phyloP scores from a whole-genome alignment of 2,113 vertebrate species.

The Laterallus jamaicensis region DNA sequence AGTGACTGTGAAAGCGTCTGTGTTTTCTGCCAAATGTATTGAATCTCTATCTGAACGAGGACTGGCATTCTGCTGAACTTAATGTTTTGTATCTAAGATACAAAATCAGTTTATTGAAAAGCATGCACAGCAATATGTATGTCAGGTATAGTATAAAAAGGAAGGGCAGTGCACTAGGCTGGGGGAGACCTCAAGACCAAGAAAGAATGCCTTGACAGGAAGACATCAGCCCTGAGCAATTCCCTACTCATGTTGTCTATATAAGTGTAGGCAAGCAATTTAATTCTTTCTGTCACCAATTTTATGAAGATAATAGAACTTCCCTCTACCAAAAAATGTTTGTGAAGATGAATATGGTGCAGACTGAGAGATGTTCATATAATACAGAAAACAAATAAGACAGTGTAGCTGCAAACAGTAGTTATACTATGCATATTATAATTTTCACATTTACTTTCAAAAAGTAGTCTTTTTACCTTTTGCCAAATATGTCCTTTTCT shows the following conservation, averaged over 20 bases:
- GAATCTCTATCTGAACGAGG: background rate
- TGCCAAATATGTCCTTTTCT: background rate
- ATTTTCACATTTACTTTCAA: background rate
- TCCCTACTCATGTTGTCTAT: background rate
- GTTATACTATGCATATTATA: fast-evolving
- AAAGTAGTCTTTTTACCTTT: background rate
- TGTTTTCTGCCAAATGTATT: background rate
- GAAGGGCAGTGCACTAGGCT: background rate
- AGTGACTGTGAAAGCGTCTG: background rate
- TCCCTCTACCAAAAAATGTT: background rate
- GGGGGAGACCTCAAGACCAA: background rate
- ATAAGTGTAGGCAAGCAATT: background rate
- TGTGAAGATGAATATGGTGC: background rate
- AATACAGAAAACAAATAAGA: background rate
- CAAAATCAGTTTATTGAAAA: background rate
- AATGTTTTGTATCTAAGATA: background rate
- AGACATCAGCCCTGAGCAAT: background rate
- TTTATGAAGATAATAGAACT: background rate
- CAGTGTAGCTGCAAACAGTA: background rate
- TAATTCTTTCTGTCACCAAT: background rate
- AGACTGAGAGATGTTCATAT: background rate
- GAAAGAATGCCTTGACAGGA: background rate
- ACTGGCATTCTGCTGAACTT: background rate
- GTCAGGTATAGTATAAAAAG: background rate
- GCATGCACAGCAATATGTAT: no score